Base-by-base conservation (phyloP, 2,797 vertebrate species). In the Takifugu rubripes region DNA sequence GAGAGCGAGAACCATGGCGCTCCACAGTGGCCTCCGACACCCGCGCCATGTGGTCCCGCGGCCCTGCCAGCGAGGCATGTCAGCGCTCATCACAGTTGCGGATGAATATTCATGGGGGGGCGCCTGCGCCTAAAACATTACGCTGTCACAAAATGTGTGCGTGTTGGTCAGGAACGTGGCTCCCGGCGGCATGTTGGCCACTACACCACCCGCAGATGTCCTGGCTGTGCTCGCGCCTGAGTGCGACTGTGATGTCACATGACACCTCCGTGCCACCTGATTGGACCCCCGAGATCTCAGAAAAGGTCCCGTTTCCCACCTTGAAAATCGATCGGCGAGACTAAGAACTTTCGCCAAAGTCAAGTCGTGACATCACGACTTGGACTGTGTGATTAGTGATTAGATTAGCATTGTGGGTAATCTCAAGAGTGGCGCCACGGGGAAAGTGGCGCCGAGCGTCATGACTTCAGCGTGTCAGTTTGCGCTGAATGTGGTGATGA, bases 31-130 rank as follows among this genome's bases (percentile, higher is more conserved):
- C 44, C 44, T 33, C 17, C 5, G 3, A 84, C 88, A 86, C 87
- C 82, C 83, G 56, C 59, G 86, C 89, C 90, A 90, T 90, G 90
- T 90, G 90, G 87, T 81, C 74, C 50, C 54, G 21, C 58, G 66
- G 74, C 77, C 69, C 72, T 81, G 89, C 90, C 89, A 91, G 87
- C 62, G 78, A 84, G 72, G 74, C 84, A 80, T 90, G 89, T 91
- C 91, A 89, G 84, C 85, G 85, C 87, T 7, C 88, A 78, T 84
- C 89, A 90, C 89, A 91, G 87, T 89, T 91, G 87, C 66, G 40
- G 63, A 90, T 92, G 90, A 91, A 91, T 91, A 92, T 92, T 91
- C 90, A 91, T 91, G 84, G 64, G 66, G 75, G 81, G 61, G 72
- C 64, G 82, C 70, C 62, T 74, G 75, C 49, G 74, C 26, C 27